Evolutionary conservation across 2,888 invertebrate genomes (phyloP), one percentile per base, ranked within the genome.

Genomic region (Drosophila hamatofila): DNA sequence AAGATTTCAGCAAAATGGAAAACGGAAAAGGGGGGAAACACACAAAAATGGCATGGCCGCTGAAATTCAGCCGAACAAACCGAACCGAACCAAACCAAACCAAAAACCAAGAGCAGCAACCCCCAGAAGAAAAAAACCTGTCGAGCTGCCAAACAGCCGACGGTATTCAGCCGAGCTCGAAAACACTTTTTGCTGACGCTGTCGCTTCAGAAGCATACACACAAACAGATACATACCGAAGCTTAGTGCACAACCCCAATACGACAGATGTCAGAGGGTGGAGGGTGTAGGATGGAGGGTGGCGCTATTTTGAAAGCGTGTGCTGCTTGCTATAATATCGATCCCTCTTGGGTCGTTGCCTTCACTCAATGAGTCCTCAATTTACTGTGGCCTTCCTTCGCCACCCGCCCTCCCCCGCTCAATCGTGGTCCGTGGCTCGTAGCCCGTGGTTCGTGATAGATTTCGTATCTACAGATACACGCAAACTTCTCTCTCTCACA

Each of bases 321-420:
- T 48, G 67, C 68, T 78, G 76, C 70, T 69, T 64, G 72, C 46
- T 67, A 74, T 60, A 89, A 90, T 91, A 90, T 90, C 91, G 90
- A 90, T 90, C 83, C 78, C 80, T 78, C 80, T 82, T 89, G 85
- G 87, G 90, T 86, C 83, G 89, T 90, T 88, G 88, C 72, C 87
- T 87, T 75, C 81, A 78, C 81, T 84, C 81, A 88, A 89, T 87
- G 84, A 86, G 82, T 90, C 83, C 84, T 82, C 84, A 90, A 89
- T 87, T 89, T 84, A 79, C 78, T 75, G 67, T 61, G 63, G 21
- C 44, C 23, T 12, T 18, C 12, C 14, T 21, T 21, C 11, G 11
- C 41, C 21, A 6, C 35, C 18, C 21, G 5, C 25, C 39, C 2
- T 14, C 54, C 54, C 41, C 14, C 41, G 12, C 12, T 21, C 55